A percentile compares a stretch with the other conserved stretches of the same genome.
Evolutionary conservation across 35 echinoderm and acorn worm species (phyloP).

Genomic region (Amphiura filiformis): DNA sequence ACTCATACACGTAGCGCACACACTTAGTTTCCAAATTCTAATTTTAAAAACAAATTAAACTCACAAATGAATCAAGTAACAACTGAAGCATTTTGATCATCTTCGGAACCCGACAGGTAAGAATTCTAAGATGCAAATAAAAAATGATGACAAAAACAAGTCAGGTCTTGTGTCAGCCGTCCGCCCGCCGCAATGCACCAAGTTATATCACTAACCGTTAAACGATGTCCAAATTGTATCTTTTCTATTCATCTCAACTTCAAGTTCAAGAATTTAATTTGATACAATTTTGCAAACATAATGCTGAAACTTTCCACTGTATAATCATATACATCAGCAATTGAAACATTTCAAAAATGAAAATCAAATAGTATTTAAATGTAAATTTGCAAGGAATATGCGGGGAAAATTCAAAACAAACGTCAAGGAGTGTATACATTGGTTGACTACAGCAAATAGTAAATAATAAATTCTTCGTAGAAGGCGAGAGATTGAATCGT

Average conservation of each 20-base stretch:
- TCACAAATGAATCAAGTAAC: background rate
- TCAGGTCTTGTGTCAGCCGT: background rate
- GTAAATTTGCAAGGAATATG: too few species aligned
- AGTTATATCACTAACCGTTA: background rate
- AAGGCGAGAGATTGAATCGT: too few species aligned
- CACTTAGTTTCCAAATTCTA: background rate
- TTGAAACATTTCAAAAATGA: too few species aligned
- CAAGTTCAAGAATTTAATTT: too few species aligned
- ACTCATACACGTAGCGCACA: background rate
- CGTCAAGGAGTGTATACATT: too few species aligned
- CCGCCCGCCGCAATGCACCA: background rate
- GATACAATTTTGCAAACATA: too few species aligned
- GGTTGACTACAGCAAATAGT: too few species aligned
- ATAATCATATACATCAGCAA: too few species aligned
- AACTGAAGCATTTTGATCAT: background rate
- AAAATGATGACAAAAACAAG: background rate
- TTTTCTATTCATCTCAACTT: background rate
- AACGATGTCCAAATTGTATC: background rate
- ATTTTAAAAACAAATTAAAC: background rate
- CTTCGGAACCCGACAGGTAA: background rate
- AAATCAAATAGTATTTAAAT: too few species aligned
- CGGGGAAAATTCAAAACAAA: too few species aligned
- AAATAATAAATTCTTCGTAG: too few species aligned
- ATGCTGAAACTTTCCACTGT: too few species aligned
- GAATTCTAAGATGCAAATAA: background rate